phyloP scores from a whole-genome alignment of 2,888 invertebrate species.

The Heliconius ismenius region DNA sequence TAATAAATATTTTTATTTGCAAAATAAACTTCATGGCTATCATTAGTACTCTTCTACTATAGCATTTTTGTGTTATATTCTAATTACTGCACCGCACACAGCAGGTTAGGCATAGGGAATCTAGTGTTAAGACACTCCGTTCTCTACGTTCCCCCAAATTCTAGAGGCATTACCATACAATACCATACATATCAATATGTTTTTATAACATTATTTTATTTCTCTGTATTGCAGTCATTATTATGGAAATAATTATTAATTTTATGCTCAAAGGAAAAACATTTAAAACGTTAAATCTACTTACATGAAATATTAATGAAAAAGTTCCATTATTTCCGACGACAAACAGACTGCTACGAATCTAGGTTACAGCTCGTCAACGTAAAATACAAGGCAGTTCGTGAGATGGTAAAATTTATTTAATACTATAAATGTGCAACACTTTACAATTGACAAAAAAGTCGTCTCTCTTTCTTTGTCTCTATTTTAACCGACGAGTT shows the following conservation, averaged over 20 bases:
- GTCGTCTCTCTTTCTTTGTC: too few relatives aligned
- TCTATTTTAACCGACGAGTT: too few relatives aligned
- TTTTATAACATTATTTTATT: background rate
- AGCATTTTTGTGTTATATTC: too few relatives aligned
- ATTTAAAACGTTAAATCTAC: background rate
- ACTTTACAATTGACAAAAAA: background rate
- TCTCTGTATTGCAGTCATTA: background rate
- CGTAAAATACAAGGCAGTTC: background rate
- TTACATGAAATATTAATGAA: background rate
- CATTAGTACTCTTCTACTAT: background rate
- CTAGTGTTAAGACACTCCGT: background rate
- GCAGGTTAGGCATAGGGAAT: too few relatives aligned
- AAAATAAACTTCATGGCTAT: background rate
- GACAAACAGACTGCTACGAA: background rate
- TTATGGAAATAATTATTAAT: background rate
- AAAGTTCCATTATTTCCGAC: background rate
- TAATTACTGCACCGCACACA: too few relatives aligned
- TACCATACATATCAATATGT: background rate
- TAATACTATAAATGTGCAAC: background rate
- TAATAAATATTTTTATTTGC: background rate
- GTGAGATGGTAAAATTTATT: conserved; percentile 1
- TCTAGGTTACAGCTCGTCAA: conserved; percentile 5
- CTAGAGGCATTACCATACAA: too few relatives aligned
- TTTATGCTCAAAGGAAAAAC: background rate
- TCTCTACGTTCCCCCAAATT: too few relatives aligned